Evolutionary conservation across 2,113 vertebrate species (phyloP).

Genomic region (Gymnorhina tibicen): DNA sequence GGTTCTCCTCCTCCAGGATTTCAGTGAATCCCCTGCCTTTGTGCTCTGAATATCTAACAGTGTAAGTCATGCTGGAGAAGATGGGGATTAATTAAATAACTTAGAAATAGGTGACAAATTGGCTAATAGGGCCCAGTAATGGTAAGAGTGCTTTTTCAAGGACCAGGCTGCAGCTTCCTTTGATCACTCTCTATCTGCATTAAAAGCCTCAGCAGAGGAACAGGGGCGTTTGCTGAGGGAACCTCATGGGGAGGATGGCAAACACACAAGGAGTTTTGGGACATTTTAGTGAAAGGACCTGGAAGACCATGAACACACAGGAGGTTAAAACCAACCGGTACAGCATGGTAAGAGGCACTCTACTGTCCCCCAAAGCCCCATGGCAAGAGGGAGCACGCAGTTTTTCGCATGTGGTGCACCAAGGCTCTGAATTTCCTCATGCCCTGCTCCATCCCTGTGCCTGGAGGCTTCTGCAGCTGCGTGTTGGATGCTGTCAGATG

Average conservation of each 20-base stretch:
- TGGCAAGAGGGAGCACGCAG: not conserved
- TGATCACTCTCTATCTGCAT: not conserved
- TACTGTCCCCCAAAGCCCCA: not conserved
- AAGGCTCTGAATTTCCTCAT: not conserved
- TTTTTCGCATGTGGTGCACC: fast-evolving
- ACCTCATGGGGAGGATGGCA: not conserved
- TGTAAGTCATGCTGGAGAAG: not conserved
- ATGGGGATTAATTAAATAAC: not conserved
- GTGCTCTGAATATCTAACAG: not conserved
- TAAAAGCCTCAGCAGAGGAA: not conserved
- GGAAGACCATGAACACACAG: not conserved
- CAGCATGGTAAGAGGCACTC: too few relatives aligned
- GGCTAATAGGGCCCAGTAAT: not conserved
- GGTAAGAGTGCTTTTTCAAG: not conserved
- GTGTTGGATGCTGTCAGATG: not conserved
- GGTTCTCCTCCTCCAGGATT: not conserved
- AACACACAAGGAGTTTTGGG: not conserved
- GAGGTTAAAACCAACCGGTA: not conserved
- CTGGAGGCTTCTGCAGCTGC: not conserved
- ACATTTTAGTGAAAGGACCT: not conserved
- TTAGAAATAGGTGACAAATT: not conserved
- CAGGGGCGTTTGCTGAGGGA: fast-evolving
- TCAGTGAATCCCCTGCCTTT: not conserved
- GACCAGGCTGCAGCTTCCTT: not conserved
- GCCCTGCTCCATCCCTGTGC: not conserved